phyloP scores from a whole-genome alignment of 2,113 vertebrate genomes.

The Labeo rohita region DNA sequence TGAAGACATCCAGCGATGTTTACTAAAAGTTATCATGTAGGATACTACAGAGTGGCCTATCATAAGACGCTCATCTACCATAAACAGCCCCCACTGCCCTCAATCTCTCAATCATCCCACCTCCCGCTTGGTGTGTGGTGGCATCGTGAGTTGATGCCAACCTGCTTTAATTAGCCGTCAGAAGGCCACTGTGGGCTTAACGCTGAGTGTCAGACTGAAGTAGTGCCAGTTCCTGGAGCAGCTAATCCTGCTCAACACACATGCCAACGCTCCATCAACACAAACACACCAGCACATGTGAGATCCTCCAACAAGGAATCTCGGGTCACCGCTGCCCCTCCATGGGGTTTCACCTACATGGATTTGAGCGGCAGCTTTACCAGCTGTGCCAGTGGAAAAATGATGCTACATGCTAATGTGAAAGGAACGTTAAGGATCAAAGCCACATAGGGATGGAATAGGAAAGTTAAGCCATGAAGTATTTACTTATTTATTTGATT shows the following conservation, averaged over 20 bases:
- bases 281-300: not conserved
- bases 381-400: not conserved
- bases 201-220: constrained; percentile 18
- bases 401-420: not conserved
- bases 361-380: not conserved
- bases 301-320: not conserved
- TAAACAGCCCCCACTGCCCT: not conserved
- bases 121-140: not conserved
- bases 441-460: no score
- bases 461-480: no score
- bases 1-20: not conserved
- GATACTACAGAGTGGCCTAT: not conserved
- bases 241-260: constrained; percentile 8
- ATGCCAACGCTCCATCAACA: not conserved
- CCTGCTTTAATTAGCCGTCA: constrained; percentile 57
- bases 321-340: not conserved
- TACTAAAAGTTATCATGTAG: not conserved
- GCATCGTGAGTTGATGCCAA: constrained; percentile 17
- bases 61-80: not conserved
- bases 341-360: not conserved
- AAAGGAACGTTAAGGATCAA: not conserved
- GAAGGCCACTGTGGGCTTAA: constrained; percentile 36
- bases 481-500: no score
- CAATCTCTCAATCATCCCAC: constrained; percentile 11
- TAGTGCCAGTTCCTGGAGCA: not conserved